Conservation (phyloP, 2,113 vertebrate genomes). For the Zootoca vivipara region DNA sequence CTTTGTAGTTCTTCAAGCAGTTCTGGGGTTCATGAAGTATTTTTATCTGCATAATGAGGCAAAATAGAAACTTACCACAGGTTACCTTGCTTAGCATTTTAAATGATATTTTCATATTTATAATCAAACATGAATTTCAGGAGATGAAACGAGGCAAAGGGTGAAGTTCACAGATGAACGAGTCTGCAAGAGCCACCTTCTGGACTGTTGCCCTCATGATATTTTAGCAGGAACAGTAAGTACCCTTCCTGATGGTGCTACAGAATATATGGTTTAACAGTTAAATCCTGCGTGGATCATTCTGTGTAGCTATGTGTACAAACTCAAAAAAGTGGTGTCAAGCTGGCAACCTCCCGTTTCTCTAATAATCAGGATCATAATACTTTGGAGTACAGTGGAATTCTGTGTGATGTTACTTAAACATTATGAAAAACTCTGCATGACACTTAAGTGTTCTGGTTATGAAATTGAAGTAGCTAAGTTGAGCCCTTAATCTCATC, state of each 20-base stretch:
- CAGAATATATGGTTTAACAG: not conserved
- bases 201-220: conserved; percentile 98
- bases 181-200: conserved; percentile 99
- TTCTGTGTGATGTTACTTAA: not conserved
- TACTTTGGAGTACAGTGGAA: not conserved
- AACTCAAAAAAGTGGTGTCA: no score
- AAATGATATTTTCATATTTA: conserved; percentile 74
- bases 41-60: conserved; percentile 63
- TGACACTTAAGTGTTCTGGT: not conserved
- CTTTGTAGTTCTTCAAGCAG: conserved; percentile 32
- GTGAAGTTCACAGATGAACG: conserved; percentile 98
- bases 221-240: conserved; percentile 97
- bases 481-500: not conserved
- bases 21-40: conserved; percentile 60
- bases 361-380: not conserved
- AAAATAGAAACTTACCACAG: not conserved
- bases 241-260: conserved; percentile 21
- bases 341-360: not conserved
- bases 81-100: conserved; percentile 42
- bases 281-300: not conserved
- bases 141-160: conserved; percentile 97
- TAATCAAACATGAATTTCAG: conserved; percentile 89
- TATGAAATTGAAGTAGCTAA: not conserved
- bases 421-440: not conserved
- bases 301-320: not conserved